Percentiles rank a stretch among this genome's conserved stretches.
Evolutionary conservation across 2,797 vertebrate species (phyloP).

Genomic region (Triplophysa bombifrons): DNA sequence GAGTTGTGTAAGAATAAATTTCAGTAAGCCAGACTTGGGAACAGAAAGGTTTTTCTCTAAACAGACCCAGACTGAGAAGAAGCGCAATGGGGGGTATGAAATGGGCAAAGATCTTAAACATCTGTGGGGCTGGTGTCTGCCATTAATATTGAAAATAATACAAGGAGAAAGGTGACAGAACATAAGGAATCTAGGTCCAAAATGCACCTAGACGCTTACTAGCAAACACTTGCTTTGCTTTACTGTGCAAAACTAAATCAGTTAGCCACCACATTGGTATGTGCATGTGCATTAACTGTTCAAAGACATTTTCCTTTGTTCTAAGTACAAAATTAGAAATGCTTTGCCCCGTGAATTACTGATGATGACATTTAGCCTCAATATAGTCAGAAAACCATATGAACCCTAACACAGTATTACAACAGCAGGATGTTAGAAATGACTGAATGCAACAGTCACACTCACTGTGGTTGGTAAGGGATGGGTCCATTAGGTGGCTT

Average conservation of each 20-base stretch:
- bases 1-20: constrained; percentile 19
- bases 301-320: too few relatives aligned
- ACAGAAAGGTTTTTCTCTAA: constrained; percentile 33
- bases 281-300: not conserved
- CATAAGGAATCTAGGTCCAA: not conserved
- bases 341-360: too few relatives aligned
- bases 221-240: not conserved
- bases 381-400: not conserved
- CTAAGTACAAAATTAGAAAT: too few relatives aligned
- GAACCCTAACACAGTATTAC: constrained; percentile 2
- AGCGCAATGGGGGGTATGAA: constrained; percentile 35
- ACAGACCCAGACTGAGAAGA: constrained; percentile 22
- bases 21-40: constrained; percentile 7
- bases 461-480: constrained; percentile 91
- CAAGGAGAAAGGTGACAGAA: not conserved
- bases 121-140: constrained; percentile 24
- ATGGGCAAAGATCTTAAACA: constrained; percentile 24
- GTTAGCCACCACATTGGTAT: not conserved
- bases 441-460: constrained; percentile 50
- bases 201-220: not conserved
- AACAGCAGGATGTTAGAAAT: constrained; percentile 4
- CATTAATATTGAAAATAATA: constrained; percentile 12
- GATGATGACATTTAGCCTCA: not conserved
- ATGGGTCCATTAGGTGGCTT: constrained; percentile 84
- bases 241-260: not conserved